phyloP scores from a whole-genome alignment of 1,140 invertebrate species.

The Tetramorium parvispinum region DNA sequence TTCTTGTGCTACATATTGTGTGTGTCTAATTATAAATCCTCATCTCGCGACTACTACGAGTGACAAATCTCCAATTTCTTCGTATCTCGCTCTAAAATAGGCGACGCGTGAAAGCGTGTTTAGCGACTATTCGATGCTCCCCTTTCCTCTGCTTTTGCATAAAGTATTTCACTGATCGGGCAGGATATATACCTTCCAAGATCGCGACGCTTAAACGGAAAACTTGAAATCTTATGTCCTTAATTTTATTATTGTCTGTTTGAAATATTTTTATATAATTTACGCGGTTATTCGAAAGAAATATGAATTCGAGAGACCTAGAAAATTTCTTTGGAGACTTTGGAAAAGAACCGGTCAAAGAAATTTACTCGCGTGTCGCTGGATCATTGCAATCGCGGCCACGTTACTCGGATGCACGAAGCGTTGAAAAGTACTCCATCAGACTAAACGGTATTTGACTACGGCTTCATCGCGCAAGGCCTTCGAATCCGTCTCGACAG shows the following conservation, averaged over 20 bases:
- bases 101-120: constrained; percentile 64
- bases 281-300: background rate
- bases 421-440: constrained; percentile 75
- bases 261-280: background rate
- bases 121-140: constrained; percentile 54
- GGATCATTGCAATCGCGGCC: background rate
- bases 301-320: background rate
- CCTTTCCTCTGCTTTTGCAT: constrained; percentile 45
- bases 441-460: constrained; percentile 75
- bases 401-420: constrained; percentile 48
- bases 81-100: constrained; percentile 57
- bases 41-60: background rate
- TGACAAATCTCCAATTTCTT: constrained; percentile 47
- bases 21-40: background rate
- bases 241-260: background rate
- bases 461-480: constrained; percentile 56
- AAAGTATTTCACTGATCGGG: constrained; percentile 15
- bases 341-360: background rate
- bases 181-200: background rate
- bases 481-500: constrained; percentile 20
- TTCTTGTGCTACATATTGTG: background rate
- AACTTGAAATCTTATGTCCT: background rate
- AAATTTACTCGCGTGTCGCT: background rate
- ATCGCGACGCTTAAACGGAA: background rate
- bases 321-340: background rate